phyloP scores from a whole-genome alignment of 2,797 vertebrate genomes.

The Sebastes reedi region DNA sequence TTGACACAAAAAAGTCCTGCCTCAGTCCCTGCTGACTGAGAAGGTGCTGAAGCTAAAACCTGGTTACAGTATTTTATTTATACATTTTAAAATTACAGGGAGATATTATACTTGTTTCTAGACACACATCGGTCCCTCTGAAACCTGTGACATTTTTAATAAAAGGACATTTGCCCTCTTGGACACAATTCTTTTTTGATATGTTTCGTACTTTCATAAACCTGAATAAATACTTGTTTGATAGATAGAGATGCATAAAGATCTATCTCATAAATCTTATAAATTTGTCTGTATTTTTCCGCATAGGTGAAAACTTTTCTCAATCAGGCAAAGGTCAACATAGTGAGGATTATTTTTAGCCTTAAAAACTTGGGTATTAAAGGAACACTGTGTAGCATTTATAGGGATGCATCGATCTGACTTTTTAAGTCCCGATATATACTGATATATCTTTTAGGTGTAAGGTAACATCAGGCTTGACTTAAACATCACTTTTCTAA shows the following conservation, averaged over 20 bases:
- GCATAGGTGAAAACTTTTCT: background rate
- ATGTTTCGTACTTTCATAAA: background rate
- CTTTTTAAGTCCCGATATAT: too few relatives aligned
- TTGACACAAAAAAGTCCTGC: constrained; percentile 31
- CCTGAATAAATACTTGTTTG: background rate
- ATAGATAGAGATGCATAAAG: background rate
- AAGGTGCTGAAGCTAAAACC: constrained; percentile 31
- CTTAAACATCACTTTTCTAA: too few relatives aligned
- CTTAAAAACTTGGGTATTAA: background rate
- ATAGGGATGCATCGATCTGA: too few relatives aligned
- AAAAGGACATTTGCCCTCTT: background rate
- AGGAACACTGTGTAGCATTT: too few relatives aligned
- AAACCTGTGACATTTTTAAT: background rate
- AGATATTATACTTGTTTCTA: background rate
- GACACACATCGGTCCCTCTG: background rate
- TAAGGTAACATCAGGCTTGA: too few relatives aligned
- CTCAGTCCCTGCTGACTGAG: constrained; percentile 17
- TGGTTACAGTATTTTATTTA: background rate
- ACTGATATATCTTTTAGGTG: too few relatives aligned
- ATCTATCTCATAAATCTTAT: background rate
- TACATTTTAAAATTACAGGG: background rate
- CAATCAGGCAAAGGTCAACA: background rate
- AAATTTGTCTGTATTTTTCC: background rate
- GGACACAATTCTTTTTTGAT: background rate
- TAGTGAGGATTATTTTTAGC: background rate